Conservation (phyloP, 2,113 vertebrate species). For the Glaucidium brasilianum region DNA sequence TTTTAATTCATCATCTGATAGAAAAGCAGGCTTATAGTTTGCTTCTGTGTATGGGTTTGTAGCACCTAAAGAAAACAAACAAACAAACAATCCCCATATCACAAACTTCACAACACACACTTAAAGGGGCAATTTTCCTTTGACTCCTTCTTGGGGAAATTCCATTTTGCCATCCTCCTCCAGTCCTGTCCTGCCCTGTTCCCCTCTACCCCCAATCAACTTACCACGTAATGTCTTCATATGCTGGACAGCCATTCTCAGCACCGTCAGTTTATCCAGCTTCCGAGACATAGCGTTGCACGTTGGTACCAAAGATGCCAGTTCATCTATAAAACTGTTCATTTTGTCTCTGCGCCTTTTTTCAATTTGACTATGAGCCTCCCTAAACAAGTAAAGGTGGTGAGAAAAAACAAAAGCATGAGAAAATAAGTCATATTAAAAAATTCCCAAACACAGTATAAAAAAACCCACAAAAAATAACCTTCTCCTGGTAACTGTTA, state of each 20-base stretch:
- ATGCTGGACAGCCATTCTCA: slow-evolving; percentile 98
- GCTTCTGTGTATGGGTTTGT: slow-evolving; percentile 97
- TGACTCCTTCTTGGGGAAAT: not conserved
- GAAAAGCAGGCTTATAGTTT: slow-evolving; percentile 98
- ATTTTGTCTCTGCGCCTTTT: slow-evolving; percentile 97
- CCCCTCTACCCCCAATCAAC: not conserved
- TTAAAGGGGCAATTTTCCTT: not conserved
- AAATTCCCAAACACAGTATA: not conserved
- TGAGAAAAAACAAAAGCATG: not conserved
- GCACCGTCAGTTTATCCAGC: slow-evolving; percentile 94
- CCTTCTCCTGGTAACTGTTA: not conserved
- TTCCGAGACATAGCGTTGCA: slow-evolving; percentile 98
- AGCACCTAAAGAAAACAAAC: slow-evolving; percentile 79
- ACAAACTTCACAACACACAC: not conserved
- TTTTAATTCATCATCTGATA: slow-evolving; percentile 97
- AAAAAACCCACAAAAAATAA: not conserved
- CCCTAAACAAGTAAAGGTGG: slow-evolving; percentile 71
- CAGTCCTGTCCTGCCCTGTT: no score
- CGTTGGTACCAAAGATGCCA: slow-evolving; percentile 94
- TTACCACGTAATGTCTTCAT: slow-evolving; percentile 97
- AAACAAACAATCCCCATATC: not conserved
- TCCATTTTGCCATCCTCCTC: not conserved
- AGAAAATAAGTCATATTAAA: not conserved
- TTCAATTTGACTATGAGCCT: slow-evolving; percentile 98
- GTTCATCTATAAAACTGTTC: slow-evolving; percentile 98